Evolutionary conservation across 2,888 invertebrate genomes (phyloP).

Genomic region (Sarcophaga carnaria): DNA sequence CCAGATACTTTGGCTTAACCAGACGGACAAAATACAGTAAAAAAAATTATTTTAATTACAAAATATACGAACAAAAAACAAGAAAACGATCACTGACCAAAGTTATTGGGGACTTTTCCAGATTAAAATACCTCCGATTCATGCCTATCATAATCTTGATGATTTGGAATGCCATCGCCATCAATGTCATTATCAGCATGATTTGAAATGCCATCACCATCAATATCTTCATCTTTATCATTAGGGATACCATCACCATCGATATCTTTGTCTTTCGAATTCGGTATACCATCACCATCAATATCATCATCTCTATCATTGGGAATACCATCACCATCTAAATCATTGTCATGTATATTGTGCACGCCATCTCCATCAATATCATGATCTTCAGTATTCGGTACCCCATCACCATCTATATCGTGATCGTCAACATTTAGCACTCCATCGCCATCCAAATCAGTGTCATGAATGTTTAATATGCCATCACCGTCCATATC

Average conservation of each 20-base stretch:
- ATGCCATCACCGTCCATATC: slow-evolving; percentile 73
- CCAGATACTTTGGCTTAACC: slow-evolving; percentile 31
- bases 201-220: slow-evolving; percentile 74
- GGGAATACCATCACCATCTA: slow-evolving; percentile 82
- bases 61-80: not conserved
- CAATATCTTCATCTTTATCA: slow-evolving; percentile 75
- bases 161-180: slow-evolving; percentile 82
- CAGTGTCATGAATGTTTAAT: slow-evolving; percentile 69
- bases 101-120: slow-evolving; percentile 62
- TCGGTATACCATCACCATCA: slow-evolving; percentile 73
- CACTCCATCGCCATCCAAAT: slow-evolving; percentile 81
- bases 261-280: slow-evolving; percentile 77
- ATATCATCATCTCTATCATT: slow-evolving; percentile 80
- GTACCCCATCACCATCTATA: slow-evolving; percentile 75
- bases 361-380: slow-evolving; percentile 73
- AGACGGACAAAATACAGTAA: not conserved
- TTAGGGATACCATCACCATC: slow-evolving; percentile 75
- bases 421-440: slow-evolving; percentile 82
- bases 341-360: slow-evolving; percentile 70
- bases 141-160: slow-evolving; percentile 80
- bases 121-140: slow-evolving; percentile 64
- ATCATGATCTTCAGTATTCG: slow-evolving; percentile 74
- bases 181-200: slow-evolving; percentile 74
- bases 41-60: not conserved
- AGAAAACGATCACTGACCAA: slow-evolving; percentile 19